Evolutionary conservation across 53 echinoderm and acorn worm species (phyloP), one percentile per base, ranked within the genome.

Genomic region (Arbacia lixula): DNA sequence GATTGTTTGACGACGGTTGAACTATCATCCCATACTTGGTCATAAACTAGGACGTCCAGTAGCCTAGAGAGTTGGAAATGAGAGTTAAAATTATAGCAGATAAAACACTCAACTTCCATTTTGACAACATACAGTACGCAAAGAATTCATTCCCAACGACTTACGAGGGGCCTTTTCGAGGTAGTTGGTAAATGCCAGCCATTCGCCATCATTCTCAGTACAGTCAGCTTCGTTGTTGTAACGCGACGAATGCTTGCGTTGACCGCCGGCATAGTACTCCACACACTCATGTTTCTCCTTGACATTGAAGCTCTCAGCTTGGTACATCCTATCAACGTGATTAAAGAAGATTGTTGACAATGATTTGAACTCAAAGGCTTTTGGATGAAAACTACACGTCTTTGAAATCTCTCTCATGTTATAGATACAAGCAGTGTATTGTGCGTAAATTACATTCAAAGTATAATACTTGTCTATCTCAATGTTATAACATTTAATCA

Each of bases 141-240:
- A 55, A 55, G 17, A 3, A 17, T 56, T 12, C 21, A 56, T 14
- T 50, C 9, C 10, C 21, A 33, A 11, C 25, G 36, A 90, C 89
- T 84, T 83, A 95, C 93, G 54, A 26, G 92, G 90, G 32, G 94
- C 94, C 77, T 88, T 92, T 54, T 97, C 98, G 33, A 97, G 83
- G 68, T 86, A 97, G 88, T 90, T 94, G 51, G 85, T 86, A 73
- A 94, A 94, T 54, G 88, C 85, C 42, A 88, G 17, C 94, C 98
- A 97, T 21, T 92, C 75, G 19, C 98, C 98, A 34, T 60, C 92
- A 66, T 97, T 94, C n/a, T 69, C 98, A 5, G 76, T 84, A 68
- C 98, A 97, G 3, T 97, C 94, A 2, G 84, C 87, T 56, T 96
- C 74, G 56, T 97, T 97, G 79, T 97, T 97, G 84, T 88, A 97